Base-by-base conservation (phyloP, 2,888 invertebrate genomes). In the Patella depressa region DNA sequence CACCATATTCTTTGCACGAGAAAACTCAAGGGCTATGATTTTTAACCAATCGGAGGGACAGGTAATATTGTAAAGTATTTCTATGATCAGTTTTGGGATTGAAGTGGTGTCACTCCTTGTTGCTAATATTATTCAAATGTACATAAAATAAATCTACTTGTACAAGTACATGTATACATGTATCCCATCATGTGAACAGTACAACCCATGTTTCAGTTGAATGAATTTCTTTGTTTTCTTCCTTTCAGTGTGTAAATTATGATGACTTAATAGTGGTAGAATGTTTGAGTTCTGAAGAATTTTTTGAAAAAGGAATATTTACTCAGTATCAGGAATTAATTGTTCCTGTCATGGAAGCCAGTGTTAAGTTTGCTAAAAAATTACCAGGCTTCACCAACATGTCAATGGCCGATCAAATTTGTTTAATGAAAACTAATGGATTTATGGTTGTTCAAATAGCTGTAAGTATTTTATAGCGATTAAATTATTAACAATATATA, bases 331-430 rank as follows among this genome's bases (percentile, higher is more conserved):
- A 89, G 74, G 87, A 89, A n/a, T 81, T 89, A 34, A 81, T 88
- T 5, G 79, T 90, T 7, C 87, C 87, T 0, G 84, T 89, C 0
- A 85, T 90, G 75, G 87, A 89, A 73, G 86, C 86, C n/a, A 87
- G 88, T 29, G 90, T 90, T 29, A 87, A 88, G 75, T 91, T 91
- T 81, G 88, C 89, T 55, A 90, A 90, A 79, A 85, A 85, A 76
- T 83, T 91, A 19, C 90, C 91, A 3, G 86, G 86, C 15, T 90
- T 91, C 78, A 79, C 85, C 5, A 80, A 79, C 12, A 82, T 91
- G 9, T 81, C 84, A 53, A 88, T 88, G 81, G 73, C 82, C 12
- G 90, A 91, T 77, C 88, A 91, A 81, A 89, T 90, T 57, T 81
- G 84, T 24, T 80, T 91, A 53, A 86, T 91, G 82, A 91, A 91